Base-by-base conservation (phyloP, 1,140 invertebrate genomes). In the Anastrepha obliqua region DNA sequence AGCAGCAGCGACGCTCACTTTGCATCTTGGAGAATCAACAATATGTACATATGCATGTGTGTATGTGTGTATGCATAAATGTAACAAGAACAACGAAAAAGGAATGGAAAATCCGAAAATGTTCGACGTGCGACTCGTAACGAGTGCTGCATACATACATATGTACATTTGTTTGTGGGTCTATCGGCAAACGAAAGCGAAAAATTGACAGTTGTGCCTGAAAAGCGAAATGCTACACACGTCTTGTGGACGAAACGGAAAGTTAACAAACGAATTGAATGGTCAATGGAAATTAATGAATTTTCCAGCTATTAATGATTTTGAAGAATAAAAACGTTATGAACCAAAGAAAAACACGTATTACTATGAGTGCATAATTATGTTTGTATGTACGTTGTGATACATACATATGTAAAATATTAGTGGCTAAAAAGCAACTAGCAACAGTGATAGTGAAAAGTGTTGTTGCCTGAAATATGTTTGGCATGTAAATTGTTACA, bases 191-290 rank as follows among this genome's bases (percentile, higher is more conserved):
- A 81, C 44, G 74, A 55, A 81, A 81, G 20, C 47, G 74, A 58
- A 55, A 81, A 81, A 81, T 81, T 81, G 74, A 55, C 74, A 81
- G 74, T 81, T 81, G 51, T 58, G 74, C 3, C 74, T 81, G 74
- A 81, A 81, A 81, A 81, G 74, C 44, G 74, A 11, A 81, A 81
- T 13, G 74, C n/a, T 15, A 81, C n/a, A 17, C 74, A 81, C 44
- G 74, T 81, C 47, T 81, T 4, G 3, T 55, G 7, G 13, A 81
- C 74, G n/a, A 81, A 55, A 81, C 74, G 47, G 74, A 81, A 81
- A 70, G 6, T 13, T 44, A 44, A 20, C 1, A 81, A 67, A 62
- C n/a, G 9, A 67, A 67, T 39, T 67, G 29, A 67, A 39, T 29
- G n/a, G n/a, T 20, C 20, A n/a, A 47, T 29, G 0, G 7, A n/a